Percentiles rank a stretch among this genome's conserved stretches.
These are phyloP conservation scores for Forbesichthys agassizii DNA, from an alignment of 2,113 vertebrate genomes.

Conservation along the genomic window DNA sequence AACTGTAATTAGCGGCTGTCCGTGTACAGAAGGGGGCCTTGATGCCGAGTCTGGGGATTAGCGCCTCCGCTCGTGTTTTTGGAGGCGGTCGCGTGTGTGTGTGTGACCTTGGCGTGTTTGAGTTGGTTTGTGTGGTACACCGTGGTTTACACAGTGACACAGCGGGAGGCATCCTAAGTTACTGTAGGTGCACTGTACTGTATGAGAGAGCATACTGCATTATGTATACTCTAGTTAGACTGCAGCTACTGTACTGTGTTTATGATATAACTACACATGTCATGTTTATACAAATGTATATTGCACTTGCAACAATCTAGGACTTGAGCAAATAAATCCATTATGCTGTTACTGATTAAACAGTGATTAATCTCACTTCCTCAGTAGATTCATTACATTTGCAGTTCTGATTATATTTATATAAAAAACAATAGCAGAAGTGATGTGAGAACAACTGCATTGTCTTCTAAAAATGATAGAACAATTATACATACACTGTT, in stretches of 20 bases:
- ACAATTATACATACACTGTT: too few relatives aligned
- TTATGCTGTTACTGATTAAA: too few relatives aligned
- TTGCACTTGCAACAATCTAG: too few relatives aligned
- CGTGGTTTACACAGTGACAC: constrained; percentile 27
- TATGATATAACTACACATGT: too few relatives aligned
- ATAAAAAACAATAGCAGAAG: too few relatives aligned
- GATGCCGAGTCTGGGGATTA: constrained; percentile 52
- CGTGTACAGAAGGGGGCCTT: constrained; percentile 54
- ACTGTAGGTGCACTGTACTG: constrained; percentile 20
- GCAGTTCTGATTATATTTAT: too few relatives aligned
- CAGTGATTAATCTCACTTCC: too few relatives aligned
- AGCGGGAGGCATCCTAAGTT: constrained; percentile 28
- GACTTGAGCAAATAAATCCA: too few relatives aligned
- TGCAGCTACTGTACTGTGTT: not conserved
- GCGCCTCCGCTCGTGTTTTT: constrained; percentile 43
- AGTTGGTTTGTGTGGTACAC: constrained; percentile 36
- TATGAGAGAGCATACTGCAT: not conserved
- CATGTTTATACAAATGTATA: too few relatives aligned
- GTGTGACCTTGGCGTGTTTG: constrained; percentile 22
- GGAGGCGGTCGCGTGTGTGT: constrained; percentile 30
- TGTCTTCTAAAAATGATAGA: too few relatives aligned
- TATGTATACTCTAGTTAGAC: not conserved
- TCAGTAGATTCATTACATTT: too few relatives aligned
- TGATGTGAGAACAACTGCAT: too few relatives aligned
- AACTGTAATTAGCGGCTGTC: constrained; percentile 61